phyloP scores from a whole-genome alignment of 2,888 invertebrate genomes.

The Lasioglossum pauxillum region DNA sequence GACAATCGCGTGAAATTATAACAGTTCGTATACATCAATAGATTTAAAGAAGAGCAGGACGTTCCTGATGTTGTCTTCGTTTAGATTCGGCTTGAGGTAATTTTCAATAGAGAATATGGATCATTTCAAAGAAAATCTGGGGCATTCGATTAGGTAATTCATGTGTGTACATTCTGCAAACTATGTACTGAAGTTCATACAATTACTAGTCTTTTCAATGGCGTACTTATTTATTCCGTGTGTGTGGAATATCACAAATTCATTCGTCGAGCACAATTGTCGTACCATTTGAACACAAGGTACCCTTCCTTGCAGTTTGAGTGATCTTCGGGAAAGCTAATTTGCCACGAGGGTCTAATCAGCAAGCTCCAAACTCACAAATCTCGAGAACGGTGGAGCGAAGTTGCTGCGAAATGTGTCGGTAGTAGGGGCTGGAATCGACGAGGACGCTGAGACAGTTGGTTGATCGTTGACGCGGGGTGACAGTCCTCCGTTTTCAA shows the following conservation, averaged over 20 bases:
- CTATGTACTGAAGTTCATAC: too few relatives aligned
- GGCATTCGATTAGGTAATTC: too few relatives aligned
- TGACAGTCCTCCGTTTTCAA: slow-evolving; percentile 38
- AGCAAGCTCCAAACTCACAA: background rate
- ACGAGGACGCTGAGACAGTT: background rate
- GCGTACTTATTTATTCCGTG: too few relatives aligned
- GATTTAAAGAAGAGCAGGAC: too few relatives aligned
- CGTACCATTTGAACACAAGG: background rate
- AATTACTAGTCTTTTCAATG: too few relatives aligned
- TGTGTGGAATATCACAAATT: background rate
- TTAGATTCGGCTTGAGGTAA: too few relatives aligned
- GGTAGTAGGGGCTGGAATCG: background rate
- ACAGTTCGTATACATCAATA: too few relatives aligned
- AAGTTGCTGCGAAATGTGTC: background rate
- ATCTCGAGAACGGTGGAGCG: background rate
- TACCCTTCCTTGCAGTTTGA: background rate
- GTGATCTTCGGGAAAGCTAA: background rate
- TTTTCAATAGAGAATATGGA: too few relatives aligned
- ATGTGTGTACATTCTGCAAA: too few relatives aligned
- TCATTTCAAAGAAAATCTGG: too few relatives aligned
- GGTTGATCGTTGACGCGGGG: slow-evolving; percentile 15
- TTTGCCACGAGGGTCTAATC: background rate
- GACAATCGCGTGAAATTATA: too few relatives aligned
- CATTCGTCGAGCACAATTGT: background rate
- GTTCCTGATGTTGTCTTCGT: too few relatives aligned